Conservation (phyloP, 1,140 invertebrate species). For the Glossosoma conforme region DNA sequence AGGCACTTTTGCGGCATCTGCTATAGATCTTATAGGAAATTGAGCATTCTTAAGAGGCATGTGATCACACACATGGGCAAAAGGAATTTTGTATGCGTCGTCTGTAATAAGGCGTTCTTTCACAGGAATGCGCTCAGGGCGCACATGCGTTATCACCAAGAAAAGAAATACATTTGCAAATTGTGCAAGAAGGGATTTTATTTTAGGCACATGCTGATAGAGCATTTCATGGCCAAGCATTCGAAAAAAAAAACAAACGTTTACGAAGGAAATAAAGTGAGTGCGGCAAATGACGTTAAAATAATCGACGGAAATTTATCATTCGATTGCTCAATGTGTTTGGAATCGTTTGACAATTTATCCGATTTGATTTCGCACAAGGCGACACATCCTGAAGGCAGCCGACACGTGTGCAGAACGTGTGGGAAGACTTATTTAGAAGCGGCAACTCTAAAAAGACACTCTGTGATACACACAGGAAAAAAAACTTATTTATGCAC, state of each 20-base stretch:
- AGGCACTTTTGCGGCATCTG: slow-evolving; percentile 25
- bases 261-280: background rate
- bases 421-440: slow-evolving; percentile 25
- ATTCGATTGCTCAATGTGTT: slow-evolving; percentile 27
- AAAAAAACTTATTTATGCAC: slow-evolving; percentile 26
- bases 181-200: slow-evolving; percentile 13
- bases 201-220: slow-evolving; percentile 15
- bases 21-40: slow-evolving; percentile 19
- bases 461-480: slow-evolving; percentile 21
- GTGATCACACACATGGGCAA: slow-evolving; percentile 18
- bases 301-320: slow-evolving; percentile 7
- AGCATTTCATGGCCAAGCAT: slow-evolving; percentile 21
- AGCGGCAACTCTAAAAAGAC: slow-evolving; percentile 22
- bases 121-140: slow-evolving; percentile 16
- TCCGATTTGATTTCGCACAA: slow-evolving; percentile 22
- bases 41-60: slow-evolving; percentile 24
- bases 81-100: slow-evolving; percentile 17
- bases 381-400: slow-evolving; percentile 21
- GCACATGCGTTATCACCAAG: slow-evolving; percentile 21
- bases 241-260: slow-evolving; percentile 1
- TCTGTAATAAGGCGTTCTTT: slow-evolving; percentile 21
- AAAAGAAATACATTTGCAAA: slow-evolving; percentile 19
- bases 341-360: slow-evolving; percentile 15
- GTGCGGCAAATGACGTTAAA: background rate
- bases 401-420: slow-evolving; percentile 19